Evolutionary conservation across 1,140 invertebrate genomes (phyloP).

Genomic region (Rhyzopertha dominica): DNA sequence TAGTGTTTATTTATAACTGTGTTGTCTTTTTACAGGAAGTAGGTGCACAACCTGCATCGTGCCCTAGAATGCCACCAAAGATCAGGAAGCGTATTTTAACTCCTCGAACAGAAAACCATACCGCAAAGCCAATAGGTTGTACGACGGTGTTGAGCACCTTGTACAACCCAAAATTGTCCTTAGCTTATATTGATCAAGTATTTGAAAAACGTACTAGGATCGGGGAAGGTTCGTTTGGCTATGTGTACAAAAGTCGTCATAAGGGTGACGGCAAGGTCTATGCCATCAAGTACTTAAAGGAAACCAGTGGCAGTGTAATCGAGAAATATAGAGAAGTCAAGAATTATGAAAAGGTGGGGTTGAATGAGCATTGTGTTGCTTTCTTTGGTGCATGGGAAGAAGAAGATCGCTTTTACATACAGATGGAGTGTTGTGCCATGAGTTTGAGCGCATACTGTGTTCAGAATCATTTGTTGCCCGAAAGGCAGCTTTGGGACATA

Average conservation of each 20-base stretch:
- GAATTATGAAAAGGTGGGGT: slow-evolving; percentile 62
- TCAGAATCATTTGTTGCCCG: slow-evolving; percentile 44
- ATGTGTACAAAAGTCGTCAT: slow-evolving; percentile 63
- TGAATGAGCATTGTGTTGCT: slow-evolving; percentile 63
- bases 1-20: too few species aligned
- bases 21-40: too few species aligned
- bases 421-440: slow-evolving; percentile 64
- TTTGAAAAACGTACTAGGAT: slow-evolving; percentile 58
- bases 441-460: slow-evolving; percentile 48
- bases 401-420: slow-evolving; percentile 62
- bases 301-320: slow-evolving; percentile 55
- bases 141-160: slow-evolving; percentile 20
- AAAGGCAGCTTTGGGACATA: slow-evolving; percentile 45
- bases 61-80: too few species aligned
- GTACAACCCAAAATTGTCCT: slow-evolving; percentile 34
- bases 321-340: slow-evolving; percentile 64
- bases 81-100: too few species aligned
- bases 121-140: too few species aligned
- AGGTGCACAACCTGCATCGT: too few species aligned
- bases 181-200: slow-evolving; percentile 59
- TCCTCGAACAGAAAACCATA: too few species aligned
- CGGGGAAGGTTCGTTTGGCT: slow-evolving; percentile 70
- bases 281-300: slow-evolving; percentile 60
- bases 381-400: slow-evolving; percentile 74
- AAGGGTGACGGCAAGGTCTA: slow-evolving; percentile 62